These are phyloP conservation scores for Myotis yumanensis DNA, from an alignment of 2,113 vertebrate genomes.

Conservation along the genomic window DNA sequence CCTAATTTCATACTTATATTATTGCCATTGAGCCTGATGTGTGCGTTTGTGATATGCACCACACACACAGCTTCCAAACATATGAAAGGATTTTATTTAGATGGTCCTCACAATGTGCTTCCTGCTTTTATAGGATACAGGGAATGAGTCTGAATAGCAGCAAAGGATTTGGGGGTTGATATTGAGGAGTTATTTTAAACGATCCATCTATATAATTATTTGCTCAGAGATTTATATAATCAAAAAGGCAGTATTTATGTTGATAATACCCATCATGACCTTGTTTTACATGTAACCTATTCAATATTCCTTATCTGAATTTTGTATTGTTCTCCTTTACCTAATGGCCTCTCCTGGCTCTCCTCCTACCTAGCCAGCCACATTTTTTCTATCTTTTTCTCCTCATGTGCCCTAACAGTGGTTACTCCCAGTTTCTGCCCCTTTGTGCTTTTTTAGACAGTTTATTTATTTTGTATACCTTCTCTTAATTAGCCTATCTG, in stretches of 20 bases:
- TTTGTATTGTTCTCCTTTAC: neutral
- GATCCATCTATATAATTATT: neutral
- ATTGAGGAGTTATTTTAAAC: neutral
- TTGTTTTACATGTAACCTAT: neutral
- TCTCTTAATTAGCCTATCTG: neutral
- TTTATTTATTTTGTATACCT: neutral
- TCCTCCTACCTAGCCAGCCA: neutral
- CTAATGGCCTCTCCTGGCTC: neutral
- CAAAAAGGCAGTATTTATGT: neutral
- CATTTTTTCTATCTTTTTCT: neutral
- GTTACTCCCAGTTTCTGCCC: neutral
- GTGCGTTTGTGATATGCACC: neutral
- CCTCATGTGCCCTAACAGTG: neutral
- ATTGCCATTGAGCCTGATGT: neutral
- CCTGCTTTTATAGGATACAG: neutral
- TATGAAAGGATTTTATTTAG: neutral
- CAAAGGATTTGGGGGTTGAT: slow-evolving; percentile 13
- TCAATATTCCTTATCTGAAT: neutral
- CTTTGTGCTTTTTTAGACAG: neutral
- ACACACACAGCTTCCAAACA: neutral
- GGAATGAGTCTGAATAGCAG: neutral
- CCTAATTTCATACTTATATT: neutral
- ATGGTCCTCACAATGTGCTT: neutral
- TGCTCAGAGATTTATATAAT: neutral
- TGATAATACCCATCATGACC: neutral